Percentiles rank a stretch among this genome's conserved stretches.
Evolutionary conservation across 2,888 invertebrate species (phyloP).

Genomic region (Drosophila silvestris): DNA sequence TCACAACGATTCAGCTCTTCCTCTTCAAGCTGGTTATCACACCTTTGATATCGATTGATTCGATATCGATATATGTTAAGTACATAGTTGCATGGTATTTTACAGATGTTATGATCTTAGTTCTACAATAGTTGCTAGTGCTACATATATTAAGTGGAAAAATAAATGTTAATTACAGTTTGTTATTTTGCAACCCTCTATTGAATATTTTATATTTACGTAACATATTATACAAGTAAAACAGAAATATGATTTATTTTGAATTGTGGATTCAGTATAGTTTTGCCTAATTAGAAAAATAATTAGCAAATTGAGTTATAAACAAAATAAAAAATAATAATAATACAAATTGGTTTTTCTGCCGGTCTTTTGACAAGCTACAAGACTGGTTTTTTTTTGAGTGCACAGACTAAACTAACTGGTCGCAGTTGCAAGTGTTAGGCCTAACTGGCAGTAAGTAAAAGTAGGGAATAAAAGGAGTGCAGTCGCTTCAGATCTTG

Average conservation of each 20-base stretch:
- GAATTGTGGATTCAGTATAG: not conserved
- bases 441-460: conserved; percentile 50
- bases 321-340: not conserved
- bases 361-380: not conserved
- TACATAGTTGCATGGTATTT: not conserved
- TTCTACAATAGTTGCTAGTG: not conserved
- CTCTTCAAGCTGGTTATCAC: not conserved
- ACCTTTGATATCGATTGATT: not conserved
- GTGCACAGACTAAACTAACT: conserved; percentile 7
- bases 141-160: not conserved
- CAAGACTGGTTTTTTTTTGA: not conserved
- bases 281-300: not conserved
- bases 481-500: conserved; percentile 51
- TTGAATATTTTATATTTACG: not conserved
- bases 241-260: not conserved
- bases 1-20: not conserved
- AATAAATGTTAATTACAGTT: not conserved
- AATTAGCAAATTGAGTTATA: not conserved
- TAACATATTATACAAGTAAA: not conserved
- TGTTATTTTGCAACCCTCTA: not conserved
- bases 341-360: not conserved
- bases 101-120: not conserved
- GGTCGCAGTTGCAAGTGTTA: conserved; percentile 38
- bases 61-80: too few relatives aligned
- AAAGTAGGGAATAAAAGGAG: conserved; percentile 20